A percentile compares a stretch with the other conserved stretches of the same genome.
These are phyloP conservation scores for Platalea minor DNA, from an alignment of 2,797 vertebrate genomes.

Conservation along the genomic window DNA sequence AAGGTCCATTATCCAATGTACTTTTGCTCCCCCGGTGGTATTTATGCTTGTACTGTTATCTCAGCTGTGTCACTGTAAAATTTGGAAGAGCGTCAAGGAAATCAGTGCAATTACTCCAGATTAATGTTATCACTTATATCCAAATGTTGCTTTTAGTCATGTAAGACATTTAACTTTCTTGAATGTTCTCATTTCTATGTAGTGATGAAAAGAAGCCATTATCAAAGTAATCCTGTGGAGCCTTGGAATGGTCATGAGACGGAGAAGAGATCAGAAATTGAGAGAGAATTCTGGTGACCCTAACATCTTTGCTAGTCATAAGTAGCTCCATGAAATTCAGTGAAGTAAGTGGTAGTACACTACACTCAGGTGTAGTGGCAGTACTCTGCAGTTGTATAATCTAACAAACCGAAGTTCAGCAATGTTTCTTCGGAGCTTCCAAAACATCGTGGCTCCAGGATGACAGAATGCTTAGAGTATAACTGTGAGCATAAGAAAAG, in stretches of 20 bases:
- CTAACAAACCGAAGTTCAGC: background rate
- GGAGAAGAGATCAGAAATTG: background rate
- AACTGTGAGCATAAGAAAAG: background rate
- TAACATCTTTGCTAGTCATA: background rate
- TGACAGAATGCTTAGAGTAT: background rate
- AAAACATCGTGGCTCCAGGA: background rate
- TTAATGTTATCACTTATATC: background rate
- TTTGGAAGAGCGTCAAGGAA: background rate
- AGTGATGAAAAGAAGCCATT: background rate
- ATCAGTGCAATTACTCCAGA: background rate
- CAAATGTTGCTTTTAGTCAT: background rate
- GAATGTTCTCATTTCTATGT: background rate
- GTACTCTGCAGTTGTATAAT: background rate
- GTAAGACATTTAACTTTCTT: background rate
- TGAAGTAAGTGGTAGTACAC: background rate
- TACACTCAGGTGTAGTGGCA: background rate
- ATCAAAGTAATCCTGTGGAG: background rate
- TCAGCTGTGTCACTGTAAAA: background rate
- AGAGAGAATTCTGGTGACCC: background rate
- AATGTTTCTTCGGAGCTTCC: background rate
- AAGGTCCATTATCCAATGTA: background rate
- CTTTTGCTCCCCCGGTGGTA: background rate
- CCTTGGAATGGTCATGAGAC: background rate
- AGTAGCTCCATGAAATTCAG: background rate
- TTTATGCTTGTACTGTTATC: background rate